Evolutionary conservation across 1,140 invertebrate genomes (phyloP).

Genomic region (Sminthurides bifidus): DNA sequence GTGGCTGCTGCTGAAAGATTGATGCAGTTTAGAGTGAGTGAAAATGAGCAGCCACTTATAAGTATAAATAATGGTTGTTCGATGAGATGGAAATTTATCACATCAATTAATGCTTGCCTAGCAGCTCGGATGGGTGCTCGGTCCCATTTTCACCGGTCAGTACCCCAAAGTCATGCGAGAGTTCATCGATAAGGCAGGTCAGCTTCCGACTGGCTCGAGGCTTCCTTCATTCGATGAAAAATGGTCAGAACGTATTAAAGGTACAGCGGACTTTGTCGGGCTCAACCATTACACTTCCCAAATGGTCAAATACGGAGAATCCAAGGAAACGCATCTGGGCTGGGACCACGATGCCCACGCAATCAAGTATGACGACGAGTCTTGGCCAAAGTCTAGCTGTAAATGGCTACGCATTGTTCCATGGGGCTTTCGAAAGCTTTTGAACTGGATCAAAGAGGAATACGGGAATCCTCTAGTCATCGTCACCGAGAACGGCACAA

Average conservation of each 20-base stretch:
- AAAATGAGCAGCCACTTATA: neutral
- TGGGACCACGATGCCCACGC: neutral
- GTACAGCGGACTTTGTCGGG: constrained; percentile 30
- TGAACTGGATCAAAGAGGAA: constrained; percentile 30
- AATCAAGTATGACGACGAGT: constrained; percentile 5
- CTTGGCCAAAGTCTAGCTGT: neutral
- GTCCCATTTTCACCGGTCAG: constrained; percentile 23
- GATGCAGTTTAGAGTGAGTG: constrained; percentile 16
- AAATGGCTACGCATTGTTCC: constrained; percentile 13
- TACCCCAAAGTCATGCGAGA: constrained; percentile 49
- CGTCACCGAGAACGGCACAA: constrained; percentile 31
- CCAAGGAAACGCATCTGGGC: constrained; percentile 5
- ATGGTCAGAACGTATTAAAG: constrained; percentile 40
- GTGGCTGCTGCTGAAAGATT: constrained; percentile 10
- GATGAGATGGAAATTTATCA: neutral
- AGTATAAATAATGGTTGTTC: neutral
- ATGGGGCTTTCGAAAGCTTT: constrained; percentile 25
- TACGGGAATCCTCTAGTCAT: constrained; percentile 25
- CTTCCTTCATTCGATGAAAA: constrained; percentile 39
- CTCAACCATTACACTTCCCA: constrained; percentile 11
- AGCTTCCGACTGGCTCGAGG: constrained; percentile 38
- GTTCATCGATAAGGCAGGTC: constrained; percentile 44
- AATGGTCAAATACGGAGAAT: neutral
- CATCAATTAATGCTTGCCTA: constrained; percentile 17
- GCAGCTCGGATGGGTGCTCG: constrained; percentile 24